Conservation (phyloP, 2,113 vertebrate species). For the Fulica atra region DNA sequence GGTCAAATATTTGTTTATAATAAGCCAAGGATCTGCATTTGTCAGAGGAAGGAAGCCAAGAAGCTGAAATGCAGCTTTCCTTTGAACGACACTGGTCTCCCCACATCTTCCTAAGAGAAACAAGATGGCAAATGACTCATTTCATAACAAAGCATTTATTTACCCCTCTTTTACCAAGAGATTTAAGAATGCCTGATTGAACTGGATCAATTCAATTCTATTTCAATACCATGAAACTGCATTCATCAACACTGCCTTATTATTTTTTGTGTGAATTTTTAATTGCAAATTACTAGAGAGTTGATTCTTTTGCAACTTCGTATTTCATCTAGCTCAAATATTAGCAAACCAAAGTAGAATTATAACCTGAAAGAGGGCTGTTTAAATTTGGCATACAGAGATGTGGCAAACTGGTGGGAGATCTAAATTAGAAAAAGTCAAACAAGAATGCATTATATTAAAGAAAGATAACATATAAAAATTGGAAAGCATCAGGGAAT, state of each 20-base stretch:
- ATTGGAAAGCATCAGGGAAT: neutral
- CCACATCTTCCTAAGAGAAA: neutral
- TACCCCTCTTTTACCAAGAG: neutral
- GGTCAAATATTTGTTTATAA: neutral
- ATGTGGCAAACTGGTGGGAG: neutral
- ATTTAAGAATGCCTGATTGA: neutral
- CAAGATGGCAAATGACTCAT: neutral
- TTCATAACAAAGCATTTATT: neutral
- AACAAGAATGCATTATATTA: neutral
- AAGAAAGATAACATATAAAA: neutral
- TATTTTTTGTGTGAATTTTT: neutral
- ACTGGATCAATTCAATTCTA: neutral
- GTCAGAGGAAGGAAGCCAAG: neutral
- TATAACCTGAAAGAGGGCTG: neutral
- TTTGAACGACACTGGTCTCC: neutral
- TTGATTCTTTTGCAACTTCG: neutral
- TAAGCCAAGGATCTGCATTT: neutral
- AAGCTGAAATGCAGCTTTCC: neutral
- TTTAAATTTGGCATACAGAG: neutral
- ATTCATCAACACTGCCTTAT: neutral
- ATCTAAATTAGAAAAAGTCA: neutral
- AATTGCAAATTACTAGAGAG: neutral
- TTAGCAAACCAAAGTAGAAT: neutral
- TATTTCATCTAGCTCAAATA: neutral
- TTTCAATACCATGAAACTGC: neutral